Evolutionary conservation across 2,888 invertebrate species (phyloP).

Genomic region (Rhagium mordax): DNA sequence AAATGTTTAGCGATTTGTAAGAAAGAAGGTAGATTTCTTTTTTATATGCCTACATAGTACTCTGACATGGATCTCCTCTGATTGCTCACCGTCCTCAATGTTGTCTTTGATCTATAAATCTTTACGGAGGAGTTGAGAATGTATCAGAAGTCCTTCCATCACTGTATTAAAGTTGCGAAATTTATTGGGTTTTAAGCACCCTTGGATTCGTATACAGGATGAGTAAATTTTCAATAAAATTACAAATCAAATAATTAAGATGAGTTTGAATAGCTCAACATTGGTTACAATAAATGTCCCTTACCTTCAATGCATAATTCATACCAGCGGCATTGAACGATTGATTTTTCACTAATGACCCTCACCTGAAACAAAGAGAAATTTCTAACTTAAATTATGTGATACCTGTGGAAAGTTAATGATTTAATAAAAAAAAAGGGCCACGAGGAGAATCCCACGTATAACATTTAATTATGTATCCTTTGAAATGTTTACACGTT

Average conservation of each 20-base stretch:
- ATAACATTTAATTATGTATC: too few species aligned
- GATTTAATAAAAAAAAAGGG: too few species aligned
- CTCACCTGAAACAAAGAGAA: background rate
- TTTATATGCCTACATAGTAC: background rate
- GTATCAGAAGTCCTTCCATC: background rate
- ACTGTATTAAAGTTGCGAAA: background rate
- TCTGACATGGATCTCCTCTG: background rate
- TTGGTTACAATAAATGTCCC: too few species aligned
- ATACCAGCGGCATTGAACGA: background rate
- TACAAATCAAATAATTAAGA: too few species aligned
- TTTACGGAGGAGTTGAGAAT: background rate
- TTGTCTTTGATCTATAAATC: background rate
- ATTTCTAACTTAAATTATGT: background rate
- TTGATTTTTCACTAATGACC: background rate
- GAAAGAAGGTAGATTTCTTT: background rate
- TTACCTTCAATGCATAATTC: background rate
- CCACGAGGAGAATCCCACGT: too few species aligned
- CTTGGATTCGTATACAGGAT: too few species aligned
- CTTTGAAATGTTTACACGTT: too few species aligned
- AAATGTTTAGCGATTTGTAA: background rate
- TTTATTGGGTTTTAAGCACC: background rate
- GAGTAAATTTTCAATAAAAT: too few species aligned
- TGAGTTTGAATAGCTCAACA: too few species aligned
- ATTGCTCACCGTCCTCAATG: background rate
- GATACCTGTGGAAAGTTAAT: too few species aligned